Evolutionary conservation across 2,113 vertebrate species (phyloP), one percentile per base, ranked within the genome.

Genomic region (Phrynosoma blainvillii): DNA sequence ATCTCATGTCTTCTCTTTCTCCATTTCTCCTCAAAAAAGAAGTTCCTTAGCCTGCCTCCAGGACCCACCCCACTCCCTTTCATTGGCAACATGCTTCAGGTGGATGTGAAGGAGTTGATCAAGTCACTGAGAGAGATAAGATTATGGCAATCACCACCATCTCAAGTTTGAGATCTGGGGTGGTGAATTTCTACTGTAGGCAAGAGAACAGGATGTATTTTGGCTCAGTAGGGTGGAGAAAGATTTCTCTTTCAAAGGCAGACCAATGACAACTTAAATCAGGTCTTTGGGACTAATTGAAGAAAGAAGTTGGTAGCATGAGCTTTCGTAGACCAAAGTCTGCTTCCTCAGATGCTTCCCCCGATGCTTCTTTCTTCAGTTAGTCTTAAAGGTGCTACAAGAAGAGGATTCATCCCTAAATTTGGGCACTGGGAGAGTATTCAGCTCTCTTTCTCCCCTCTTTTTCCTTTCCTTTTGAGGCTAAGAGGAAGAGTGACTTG

Each of bases 1-100:
- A 0, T 76, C 2, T 32, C 54, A 7, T 82, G 68, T 40, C 27
- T 89, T 30, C 23, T 93, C 16, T 42, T 87, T 40, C 76, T 89
- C 42, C 27, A 82, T 11, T 47, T 47, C 54, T 2, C 20, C 5
- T 52, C 9, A 11, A 80, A 21, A 30, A 91, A 56, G 32, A 36
- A 16, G 42, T 27, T 73, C 0, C 4, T 62, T 3, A 27, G 80
- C 25, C 85, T 94, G 14, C 91, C 91, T 0, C 92, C 90, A 0
- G 92, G 92, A 7, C 91, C 92, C 9, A 21, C 80, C 16, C 79
- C 92, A 0, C 77, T 90, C n/a, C 91, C 89, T 2, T 88, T 90
- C 65, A 23, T 93, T 0, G 92, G 92, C 4, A 93, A 93, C 81
- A 92, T 93, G 86, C 88, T 87, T 25, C 89, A 90, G 27, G 89